Base-by-base conservation (phyloP, 2,888 invertebrate species). In the Matsumyia berberina region DNA sequence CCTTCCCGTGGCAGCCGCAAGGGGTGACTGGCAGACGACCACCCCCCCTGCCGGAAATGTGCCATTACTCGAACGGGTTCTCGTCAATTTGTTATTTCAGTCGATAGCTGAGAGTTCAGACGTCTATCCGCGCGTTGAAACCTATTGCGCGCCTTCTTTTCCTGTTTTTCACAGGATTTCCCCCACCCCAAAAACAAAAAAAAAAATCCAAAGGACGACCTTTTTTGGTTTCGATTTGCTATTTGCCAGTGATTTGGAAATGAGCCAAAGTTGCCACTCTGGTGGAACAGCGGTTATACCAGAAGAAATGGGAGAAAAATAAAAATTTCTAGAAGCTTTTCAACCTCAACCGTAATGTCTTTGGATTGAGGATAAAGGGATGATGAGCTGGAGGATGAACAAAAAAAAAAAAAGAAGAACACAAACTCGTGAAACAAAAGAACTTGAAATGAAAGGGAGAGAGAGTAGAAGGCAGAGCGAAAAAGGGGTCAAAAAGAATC, bases 211-310 rank as follows among this genome's bases (percentile, higher is more conserved):
- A 35, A 58, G 35, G 37, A 67, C 44, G 51, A 67, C 74, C 53
- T 74, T 74, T 44, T 73, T 70, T 42, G 46, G 69, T 77, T 76
- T 81, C 77, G 70, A 82, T 82, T 82, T 82, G 77, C 58, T 82
- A 82, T 82, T 82, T 82, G 64, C 77, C 60, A 77, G 82, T 78
- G 82, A 82, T 82, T 82, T 82, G 82, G 82, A 82, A 82, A 82
- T 82, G 77, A 82, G 82, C 82, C 82, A 82, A 82, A 77, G 58
- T 77, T 77, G 66, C 70, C 77, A 77, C 82, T 77, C 82, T 57
- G 53, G 37, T 31, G 64, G 77, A 72, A 66, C 77, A 72, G 82
- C 58, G 82, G 82, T 82, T 74, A 69, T 67, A 73, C 66, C 12
- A 67, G 46, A 69, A 58, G 58, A 39, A 67, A 53, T 8, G 2